Evolutionary conservation across 2,797 vertebrate genomes (phyloP).

Genomic region (Acipenser transmontanus): DNA sequence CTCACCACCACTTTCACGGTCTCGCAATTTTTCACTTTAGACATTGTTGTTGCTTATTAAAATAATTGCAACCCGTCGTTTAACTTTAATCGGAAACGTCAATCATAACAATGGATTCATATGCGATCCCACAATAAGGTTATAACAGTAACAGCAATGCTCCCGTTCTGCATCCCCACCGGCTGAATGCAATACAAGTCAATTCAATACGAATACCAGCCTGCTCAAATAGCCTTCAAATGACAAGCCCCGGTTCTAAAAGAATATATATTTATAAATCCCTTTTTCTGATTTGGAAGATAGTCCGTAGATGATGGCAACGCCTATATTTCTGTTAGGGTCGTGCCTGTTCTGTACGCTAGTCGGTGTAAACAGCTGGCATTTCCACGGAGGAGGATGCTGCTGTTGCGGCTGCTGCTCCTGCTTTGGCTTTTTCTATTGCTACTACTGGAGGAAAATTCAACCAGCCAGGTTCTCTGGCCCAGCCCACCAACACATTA

Average conservation of each 20-base stretch:
- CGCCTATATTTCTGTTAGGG: constrained; percentile 12
- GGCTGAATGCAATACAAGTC: constrained; percentile 6
- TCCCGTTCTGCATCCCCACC: constrained; percentile 18
- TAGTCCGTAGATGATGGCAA: constrained; percentile 13
- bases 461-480: constrained; percentile 14
- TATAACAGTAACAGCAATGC: constrained; percentile 6
- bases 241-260: background rate
- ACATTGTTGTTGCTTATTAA: constrained; percentile 43
- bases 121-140: constrained; percentile 9
- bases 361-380: constrained; percentile 13
- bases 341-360: constrained; percentile 5
- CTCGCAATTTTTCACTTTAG: constrained; percentile 70
- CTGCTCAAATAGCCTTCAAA: constrained; percentile 4
- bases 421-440: constrained; percentile 3
- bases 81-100: constrained; percentile 1
- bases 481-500: constrained; percentile 15
- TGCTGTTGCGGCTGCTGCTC: constrained; percentile 2
- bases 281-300: background rate
- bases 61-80: constrained; percentile 2
- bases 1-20: constrained; percentile 90
- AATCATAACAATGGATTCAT: constrained; percentile 11
- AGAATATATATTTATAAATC: constrained; percentile 3
- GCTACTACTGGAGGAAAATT: constrained; percentile 13
- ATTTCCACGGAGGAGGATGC: background rate
- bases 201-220: constrained; percentile 6